Percentiles rank a stretch among this genome's conserved stretches.
Conservation (phyloP, 2,888 invertebrate species). For the Teleogryllus oceanicus region DNA sequence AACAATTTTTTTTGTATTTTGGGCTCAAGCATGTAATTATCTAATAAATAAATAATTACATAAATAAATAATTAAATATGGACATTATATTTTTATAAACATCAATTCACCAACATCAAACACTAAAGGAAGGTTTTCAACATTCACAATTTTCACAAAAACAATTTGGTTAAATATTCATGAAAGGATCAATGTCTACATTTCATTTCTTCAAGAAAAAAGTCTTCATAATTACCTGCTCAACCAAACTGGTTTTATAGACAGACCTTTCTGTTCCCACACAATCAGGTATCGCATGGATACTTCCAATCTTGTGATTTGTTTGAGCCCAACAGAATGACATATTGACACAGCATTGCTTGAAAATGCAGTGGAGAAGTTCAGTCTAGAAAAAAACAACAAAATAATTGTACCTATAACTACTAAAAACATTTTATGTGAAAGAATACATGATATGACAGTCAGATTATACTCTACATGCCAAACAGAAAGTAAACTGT, state of each 20-base stretch:
- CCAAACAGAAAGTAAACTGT: no score
- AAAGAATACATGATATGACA: no score
- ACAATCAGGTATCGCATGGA: constrained; percentile 70
- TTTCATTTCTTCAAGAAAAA: neutral
- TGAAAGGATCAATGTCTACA: no score
- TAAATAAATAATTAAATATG: neutral
- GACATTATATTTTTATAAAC: neutral
- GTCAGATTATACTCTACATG: no score
- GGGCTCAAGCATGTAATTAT: neutral
- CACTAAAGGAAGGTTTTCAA: no score
- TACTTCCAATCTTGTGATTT: constrained; percentile 76
- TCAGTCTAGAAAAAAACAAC: constrained; percentile 60
- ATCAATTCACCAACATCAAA: no score
- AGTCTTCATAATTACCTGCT: constrained; percentile 37
- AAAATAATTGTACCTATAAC: no score
- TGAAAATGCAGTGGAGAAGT: constrained; percentile 93
- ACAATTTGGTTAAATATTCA: no score
- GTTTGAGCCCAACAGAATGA: constrained; percentile 71
- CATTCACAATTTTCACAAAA: no score
- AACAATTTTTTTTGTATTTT: no score
- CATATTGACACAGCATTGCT: constrained; percentile 96
- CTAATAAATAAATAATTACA: neutral
- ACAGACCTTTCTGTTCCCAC: constrained; percentile 39
- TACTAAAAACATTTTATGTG: no score
- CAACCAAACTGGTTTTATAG: constrained; percentile 38